These are phyloP conservation scores for Frieseomelitta varia DNA, from an alignment of 1,140 invertebrate species.

Conservation along the genomic window DNA sequence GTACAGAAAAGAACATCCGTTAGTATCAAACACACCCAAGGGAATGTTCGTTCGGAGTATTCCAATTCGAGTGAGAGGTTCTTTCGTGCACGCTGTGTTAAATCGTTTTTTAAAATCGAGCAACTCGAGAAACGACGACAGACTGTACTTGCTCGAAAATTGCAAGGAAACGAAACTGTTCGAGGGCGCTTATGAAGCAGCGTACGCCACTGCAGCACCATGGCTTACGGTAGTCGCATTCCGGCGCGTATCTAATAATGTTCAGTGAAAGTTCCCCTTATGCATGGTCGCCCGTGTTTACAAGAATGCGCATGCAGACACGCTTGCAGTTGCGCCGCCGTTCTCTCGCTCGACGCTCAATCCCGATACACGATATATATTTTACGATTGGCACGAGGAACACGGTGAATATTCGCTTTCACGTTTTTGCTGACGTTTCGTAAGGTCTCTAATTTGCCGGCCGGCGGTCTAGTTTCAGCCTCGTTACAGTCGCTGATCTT, in stretches of 20 bases:
- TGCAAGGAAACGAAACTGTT: background rate
- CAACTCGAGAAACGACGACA: no score
- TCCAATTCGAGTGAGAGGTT: no score
- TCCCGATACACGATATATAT: background rate
- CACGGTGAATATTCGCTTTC: background rate
- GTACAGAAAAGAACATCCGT: no score
- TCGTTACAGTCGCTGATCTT: no score
- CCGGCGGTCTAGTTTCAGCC: background rate
- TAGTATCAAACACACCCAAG: no score
- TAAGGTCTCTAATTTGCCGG: background rate
- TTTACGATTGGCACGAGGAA: background rate
- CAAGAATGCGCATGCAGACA: conserved; percentile 66
- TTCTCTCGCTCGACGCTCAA: conserved; percentile 16
- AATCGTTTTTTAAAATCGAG: no score
- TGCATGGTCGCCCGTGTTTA: conserved; percentile 74
- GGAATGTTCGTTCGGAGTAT: no score
- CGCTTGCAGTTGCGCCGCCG: conserved; percentile 56
- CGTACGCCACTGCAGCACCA: conserved; percentile 58
- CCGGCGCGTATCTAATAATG: conserved; percentile 80
- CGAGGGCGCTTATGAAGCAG: conserved; percentile 32
- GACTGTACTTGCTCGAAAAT: background rate
- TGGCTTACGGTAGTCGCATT: conserved; percentile 79
- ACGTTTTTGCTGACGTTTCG: background rate
- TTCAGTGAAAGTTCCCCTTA: conserved; percentile 79
- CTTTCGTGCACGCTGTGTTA: no score